Evolutionary conservation across 2,113 vertebrate genomes (phyloP).

Genomic region (Cottus gobio): DNA sequence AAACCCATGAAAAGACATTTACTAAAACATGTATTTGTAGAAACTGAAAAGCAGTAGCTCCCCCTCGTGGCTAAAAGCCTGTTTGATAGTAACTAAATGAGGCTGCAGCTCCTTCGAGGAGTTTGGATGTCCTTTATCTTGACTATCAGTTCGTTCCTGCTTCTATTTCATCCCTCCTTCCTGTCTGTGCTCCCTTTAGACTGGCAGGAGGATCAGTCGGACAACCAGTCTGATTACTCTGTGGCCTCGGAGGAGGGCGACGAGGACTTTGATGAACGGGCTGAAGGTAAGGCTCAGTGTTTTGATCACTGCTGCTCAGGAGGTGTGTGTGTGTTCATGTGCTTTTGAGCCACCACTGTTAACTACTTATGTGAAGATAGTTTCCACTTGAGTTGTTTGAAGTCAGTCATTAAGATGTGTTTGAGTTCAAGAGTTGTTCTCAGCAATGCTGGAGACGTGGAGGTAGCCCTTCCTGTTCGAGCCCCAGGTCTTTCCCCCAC

Average conservation of each 20-base stretch:
- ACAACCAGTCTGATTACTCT: conserved; percentile 98
- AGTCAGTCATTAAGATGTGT: neutral
- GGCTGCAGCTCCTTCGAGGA: neutral
- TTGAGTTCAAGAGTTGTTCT: conserved; percentile 10
- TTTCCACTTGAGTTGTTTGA: neutral
- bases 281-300: conserved; percentile 86
- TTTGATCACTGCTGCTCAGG: neutral
- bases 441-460: neutral
- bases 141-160: neutral
- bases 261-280: conserved; percentile 96
- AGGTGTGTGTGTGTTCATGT: neutral
- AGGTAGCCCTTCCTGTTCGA: conserved; percentile 1
- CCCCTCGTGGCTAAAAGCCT: conserved; percentile 16
- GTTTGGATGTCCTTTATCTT: neutral
- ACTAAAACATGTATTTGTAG: neutral
- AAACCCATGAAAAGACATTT: neutral
- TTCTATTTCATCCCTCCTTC: conserved; percentile 7
- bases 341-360: neutral
- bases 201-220: conserved; percentile 99
- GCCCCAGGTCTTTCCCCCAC: conserved; percentile 17
- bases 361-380: neutral
- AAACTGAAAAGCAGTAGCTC: conserved; percentile 2
- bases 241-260: conserved; percentile 98
- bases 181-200: conserved; percentile 78
- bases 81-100: neutral